Conservation (phyloP, 1,140 invertebrate genomes). For the roundworm (Caenorhabditis elegans) region WBcel235 BX284606.5:4406501-4407000, state of each 20-base stretch:
- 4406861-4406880: not conserved
- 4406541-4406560: too few species aligned
- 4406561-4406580: conserved; percentile 1
- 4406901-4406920: not conserved
- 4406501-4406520: too few species aligned
- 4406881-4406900: not conserved
- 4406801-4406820: not conserved
- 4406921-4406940: conserved; percentile 38
- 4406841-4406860: not conserved
- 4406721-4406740: not conserved
- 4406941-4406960: conserved; percentile 24
- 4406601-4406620: not conserved
- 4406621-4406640: not conserved
- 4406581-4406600: not conserved
- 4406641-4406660: not conserved
- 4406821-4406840: not conserved
- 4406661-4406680: not conserved
- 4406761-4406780: not conserved
- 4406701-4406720: not conserved
- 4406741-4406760: not conserved
- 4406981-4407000: conserved; percentile 22
- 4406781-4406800: not conserved
- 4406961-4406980: conserved; percentile 21
- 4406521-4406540: too few species aligned
- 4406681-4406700: not conserved